Evolutionary conservation across 2,113 vertebrate genomes (phyloP).

Genomic region (Lontra canadensis): DNA sequence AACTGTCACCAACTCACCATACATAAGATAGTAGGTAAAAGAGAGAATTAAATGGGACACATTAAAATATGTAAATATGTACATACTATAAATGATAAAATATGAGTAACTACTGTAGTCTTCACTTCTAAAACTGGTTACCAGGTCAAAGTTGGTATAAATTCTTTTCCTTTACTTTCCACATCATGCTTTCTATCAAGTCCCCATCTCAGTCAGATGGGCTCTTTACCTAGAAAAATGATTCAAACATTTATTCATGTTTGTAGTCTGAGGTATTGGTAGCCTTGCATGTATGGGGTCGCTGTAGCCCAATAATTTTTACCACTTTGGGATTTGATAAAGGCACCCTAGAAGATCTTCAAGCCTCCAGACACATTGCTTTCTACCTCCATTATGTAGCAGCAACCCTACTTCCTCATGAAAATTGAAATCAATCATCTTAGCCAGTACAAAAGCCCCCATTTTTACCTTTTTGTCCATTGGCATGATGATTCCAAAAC

Average conservation of each 20-base stretch:
- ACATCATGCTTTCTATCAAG: background rate
- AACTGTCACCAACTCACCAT: background rate
- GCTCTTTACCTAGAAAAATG: background rate
- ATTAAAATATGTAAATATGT: background rate
- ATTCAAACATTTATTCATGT: background rate
- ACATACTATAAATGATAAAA: background rate
- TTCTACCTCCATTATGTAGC: background rate
- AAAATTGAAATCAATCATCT: background rate
- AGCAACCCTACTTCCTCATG: background rate
- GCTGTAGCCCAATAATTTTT: background rate
- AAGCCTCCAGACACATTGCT: background rate
- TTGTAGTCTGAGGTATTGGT: background rate
- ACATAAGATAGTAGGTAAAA: background rate
- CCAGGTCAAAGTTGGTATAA: background rate
- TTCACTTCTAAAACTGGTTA: conserved; percentile 20
- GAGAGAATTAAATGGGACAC: background rate
- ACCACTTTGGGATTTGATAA: background rate
- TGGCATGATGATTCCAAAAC: background rate
- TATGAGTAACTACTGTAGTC: background rate
- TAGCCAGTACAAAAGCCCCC: background rate
- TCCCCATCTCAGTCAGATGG: background rate
- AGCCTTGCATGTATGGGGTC: background rate
- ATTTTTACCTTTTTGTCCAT: background rate
- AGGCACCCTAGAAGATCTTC: background rate
- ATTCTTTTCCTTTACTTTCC: background rate